Base-by-base conservation (phyloP, 1,140 invertebrate genomes). In the Periplaneta americana region DNA sequence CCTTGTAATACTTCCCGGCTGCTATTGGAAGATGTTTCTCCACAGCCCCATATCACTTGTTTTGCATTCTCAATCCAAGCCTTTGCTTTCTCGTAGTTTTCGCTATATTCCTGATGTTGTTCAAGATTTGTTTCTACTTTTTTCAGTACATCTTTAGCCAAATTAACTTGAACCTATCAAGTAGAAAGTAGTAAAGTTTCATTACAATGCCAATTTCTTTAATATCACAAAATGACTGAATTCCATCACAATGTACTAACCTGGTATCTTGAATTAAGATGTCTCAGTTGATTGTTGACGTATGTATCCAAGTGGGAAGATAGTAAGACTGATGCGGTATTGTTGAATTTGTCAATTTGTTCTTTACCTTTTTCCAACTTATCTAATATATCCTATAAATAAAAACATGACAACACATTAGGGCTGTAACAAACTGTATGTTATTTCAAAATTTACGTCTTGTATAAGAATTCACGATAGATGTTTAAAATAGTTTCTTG, bases 131-230 rank as follows among this genome's bases (percentile, higher is more conserved):
- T 96, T 89, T 98, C 95, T 17, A 98, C 95, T 88, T 98, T 98
- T 84, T 97, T 97, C 34, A 98, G 86, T 0, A 98, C 96, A 88
- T 98, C 97, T 88, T 97, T 98, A 0, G 95, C 96, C 83, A 97
- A 90, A 86, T 98, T 97, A 0, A 97, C 91, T 85, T 97, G 93
- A 0, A 97, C 94, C 87, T 88, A 74, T 36, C 78, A 35, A 33
- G n/a, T 28, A 48, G 48, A 3, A 11, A 57, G 48, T 57, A 57
- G 48, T 4, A 57, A 57, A 1, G 22, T 15, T 78, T 36, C 6
- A 32, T 35, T 31, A 78, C 11, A 78, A 48, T 37, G 11, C 13
- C 31, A n/a, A n/a, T n/a, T n/a, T n/a, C n/a, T n/a, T n/a, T 78
- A 48, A 37, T 18, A 78, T 37, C 15, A 13, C 5, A 78, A 11